Percentiles rank a stretch among this genome's conserved stretches.
Evolutionary conservation across 1,140 invertebrate genomes (phyloP).

Genomic region (Streblospio benedicti): DNA sequence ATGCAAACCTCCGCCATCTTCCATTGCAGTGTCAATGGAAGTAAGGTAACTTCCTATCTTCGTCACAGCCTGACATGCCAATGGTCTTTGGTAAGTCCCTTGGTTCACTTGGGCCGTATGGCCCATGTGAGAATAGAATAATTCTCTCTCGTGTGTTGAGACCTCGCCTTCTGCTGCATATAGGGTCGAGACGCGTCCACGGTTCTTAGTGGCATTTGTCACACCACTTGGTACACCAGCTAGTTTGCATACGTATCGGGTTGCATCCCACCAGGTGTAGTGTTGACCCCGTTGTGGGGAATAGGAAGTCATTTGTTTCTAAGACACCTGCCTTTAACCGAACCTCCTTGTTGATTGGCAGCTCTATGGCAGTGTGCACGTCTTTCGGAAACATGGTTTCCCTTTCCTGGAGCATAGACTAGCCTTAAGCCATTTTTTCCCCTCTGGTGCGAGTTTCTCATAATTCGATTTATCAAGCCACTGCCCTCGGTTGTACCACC

Average conservation of each 20-base stretch:
- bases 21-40: no score
- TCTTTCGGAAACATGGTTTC: constrained; percentile 2
- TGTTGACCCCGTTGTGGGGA: background rate
- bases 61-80: background rate
- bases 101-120: background rate
- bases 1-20: no score
- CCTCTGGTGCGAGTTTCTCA: no score
- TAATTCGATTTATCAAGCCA: no score
- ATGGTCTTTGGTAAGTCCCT: background rate
- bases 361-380: background rate
- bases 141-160: background rate
- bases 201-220: background rate
- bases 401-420: background rate
- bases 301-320: background rate
- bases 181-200: background rate
- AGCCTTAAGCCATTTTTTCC: no score
- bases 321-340: constrained; percentile 2
- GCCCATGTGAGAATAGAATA: background rate
- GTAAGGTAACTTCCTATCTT: background rate
- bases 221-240: background rate
- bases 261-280: constrained; percentile 1
- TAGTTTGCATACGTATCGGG: background rate
- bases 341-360: background rate
- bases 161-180: constrained; percentile 1
- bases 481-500: no score